Conservation (phyloP, 2,797 vertebrate species). For the Sebastes elongatus region DNA sequence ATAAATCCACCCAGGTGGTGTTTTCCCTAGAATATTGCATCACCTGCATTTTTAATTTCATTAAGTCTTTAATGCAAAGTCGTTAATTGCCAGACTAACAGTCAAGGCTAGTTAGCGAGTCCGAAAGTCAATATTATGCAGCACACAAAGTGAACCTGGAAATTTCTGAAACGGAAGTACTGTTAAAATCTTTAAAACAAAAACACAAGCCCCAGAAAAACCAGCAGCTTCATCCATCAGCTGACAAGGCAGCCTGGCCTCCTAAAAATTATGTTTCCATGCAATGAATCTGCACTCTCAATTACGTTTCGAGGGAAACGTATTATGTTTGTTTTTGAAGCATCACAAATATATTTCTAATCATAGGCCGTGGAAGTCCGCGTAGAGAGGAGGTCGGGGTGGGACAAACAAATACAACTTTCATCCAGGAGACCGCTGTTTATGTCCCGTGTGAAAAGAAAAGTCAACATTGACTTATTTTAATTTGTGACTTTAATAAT, state of each 20-base stretch:
- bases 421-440: no score
- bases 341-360: no score
- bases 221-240: not conserved
- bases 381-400: no score
- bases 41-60: not conserved
- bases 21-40: constrained; percentile 5
- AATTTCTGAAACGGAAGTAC: not conserved
- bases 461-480: no score
- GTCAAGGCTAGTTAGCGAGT: not conserved
- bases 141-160: constrained; percentile 1
- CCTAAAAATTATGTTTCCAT: not conserved
- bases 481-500: not conserved
- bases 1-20: constrained; percentile 7
- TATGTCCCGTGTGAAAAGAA: no score
- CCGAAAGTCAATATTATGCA: constrained; percentile 2
- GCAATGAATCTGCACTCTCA: not conserved
- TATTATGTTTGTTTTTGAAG: no score
- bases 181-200: not conserved
- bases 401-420: no score
- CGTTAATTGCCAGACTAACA: not conserved
- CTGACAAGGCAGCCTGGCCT: not conserved
- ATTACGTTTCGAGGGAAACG: not conserved
- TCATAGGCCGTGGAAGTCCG: no score
- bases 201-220: not conserved
- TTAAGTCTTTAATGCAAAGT: not conserved